Percentiles rank a stretch among this genome's conserved stretches.
Conservation (phyloP, 2,113 vertebrate species). For the Apeltes quadracus region DNA sequence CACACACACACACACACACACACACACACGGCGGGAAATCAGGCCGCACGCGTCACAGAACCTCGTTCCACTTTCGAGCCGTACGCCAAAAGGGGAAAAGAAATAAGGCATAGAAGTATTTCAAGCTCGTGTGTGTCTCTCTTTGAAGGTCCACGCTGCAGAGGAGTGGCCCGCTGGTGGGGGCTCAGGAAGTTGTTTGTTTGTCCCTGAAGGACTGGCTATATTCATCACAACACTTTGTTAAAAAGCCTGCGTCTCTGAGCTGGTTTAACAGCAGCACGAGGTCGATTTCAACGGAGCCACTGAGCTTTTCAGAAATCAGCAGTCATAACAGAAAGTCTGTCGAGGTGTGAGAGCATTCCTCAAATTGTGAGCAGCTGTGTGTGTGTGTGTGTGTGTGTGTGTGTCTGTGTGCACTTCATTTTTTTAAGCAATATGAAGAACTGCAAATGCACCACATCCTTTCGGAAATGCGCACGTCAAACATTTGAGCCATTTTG, state of each 20-base stretch:
- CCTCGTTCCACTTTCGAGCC: constrained; percentile 35
- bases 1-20: constrained; percentile 10
- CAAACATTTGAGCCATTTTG: constrained; percentile 32
- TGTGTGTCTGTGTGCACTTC: constrained; percentile 7
- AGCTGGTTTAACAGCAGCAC: constrained; percentile 29
- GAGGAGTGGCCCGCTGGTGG: constrained; percentile 56
- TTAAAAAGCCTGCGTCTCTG: constrained; percentile 5
- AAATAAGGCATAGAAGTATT: constrained; percentile 39
- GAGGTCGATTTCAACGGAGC: constrained; percentile 31
- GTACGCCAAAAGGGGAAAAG: constrained; percentile 16
- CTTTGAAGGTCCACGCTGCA: constrained; percentile 51
- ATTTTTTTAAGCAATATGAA: constrained; percentile 30
- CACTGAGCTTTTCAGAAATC: constrained; percentile 21
- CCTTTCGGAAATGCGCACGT: constrained; percentile 24
- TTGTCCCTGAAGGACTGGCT: constrained; percentile 68
- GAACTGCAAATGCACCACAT: constrained; percentile 21
- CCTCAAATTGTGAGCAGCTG: constrained; percentile 36
- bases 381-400: no score
- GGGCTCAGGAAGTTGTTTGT: constrained; percentile 72
- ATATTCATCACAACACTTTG: constrained; percentile 51
- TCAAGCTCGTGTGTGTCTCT: constrained; percentile 43
- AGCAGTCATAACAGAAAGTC: constrained; percentile 23
- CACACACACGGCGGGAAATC: constrained; percentile 22
- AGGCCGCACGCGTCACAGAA: constrained; percentile 32
- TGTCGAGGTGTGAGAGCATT: constrained; percentile 21